Evolutionary conservation across 53 echinoderm and acorn worm species (phyloP), one percentile per base, ranked within the genome.

Genomic region (Astropecten irregularis): DNA sequence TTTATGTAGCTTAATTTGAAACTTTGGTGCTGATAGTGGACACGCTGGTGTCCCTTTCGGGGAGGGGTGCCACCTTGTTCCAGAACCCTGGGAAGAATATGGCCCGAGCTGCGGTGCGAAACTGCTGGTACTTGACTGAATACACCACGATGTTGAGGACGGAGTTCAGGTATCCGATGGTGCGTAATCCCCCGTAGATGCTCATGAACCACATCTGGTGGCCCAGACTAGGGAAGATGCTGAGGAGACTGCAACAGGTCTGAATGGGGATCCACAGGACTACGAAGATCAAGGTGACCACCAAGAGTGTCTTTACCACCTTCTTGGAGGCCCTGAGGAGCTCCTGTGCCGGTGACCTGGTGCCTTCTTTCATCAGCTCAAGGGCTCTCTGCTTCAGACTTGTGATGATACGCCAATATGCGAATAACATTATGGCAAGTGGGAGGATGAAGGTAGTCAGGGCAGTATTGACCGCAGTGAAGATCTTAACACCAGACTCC

Each of bases 71-170:
- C 40, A 66, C 66, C 19, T 19, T 32, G 66, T 37, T 37, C 66
- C n/a, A 19, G n/a, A 4, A 15, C 13, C 34, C 33, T n/a, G 35
- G 35, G 66, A 15, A 66, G 19, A 66, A 7, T 15, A 19, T 30
- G 23, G 66, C 9, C 36, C 37, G 31, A 20, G 35, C 34, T 15
- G 66, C 66, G 14, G 9, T 15, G 66, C 66, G 66, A n/a, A 66
- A 66, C 66, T 66, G 66, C 66, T 66, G 31, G 66, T 66, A 66
- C 66, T 66, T 66, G 34, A 66, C 37, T 8, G 66, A 66, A 20
- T 66, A 66, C 8, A 66, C 66, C 34, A 66, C 19, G 66, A 66
- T 34, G 66, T 66, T 66, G 9, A 66, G 37, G 16, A 66, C 66
- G 2, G 66, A 66, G 66, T 66, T 66, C 34, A 66, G 9, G 66